Conservation (phyloP, 2,888 invertebrate species). For the Dinocampus coccinellae region DNA sequence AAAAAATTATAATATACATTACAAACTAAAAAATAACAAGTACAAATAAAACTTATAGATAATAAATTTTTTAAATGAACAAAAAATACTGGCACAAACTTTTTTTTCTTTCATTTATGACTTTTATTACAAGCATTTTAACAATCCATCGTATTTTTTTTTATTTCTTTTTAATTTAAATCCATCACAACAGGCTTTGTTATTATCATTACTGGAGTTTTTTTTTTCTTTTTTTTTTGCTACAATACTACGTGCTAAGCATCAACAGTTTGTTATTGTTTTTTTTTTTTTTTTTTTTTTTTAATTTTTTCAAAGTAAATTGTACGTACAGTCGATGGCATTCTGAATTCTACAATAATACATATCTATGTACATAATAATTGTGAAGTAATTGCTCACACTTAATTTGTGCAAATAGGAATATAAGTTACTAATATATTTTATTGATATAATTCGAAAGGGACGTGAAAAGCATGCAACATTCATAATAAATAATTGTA, state of each 20-base stretch:
- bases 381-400: neutral
- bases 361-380: neutral
- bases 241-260: conserved; percentile 33
- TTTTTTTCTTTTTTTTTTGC: neutral
- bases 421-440: neutral
- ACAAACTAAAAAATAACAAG: conserved; percentile 32
- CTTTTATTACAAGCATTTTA: conserved; percentile 58
- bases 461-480: neutral
- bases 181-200: conserved; percentile 10
- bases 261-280: too few species aligned
- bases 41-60: conserved; percentile 35
- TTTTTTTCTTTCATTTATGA: conserved; percentile 30
- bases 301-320: conserved; percentile 10
- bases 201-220: too few species aligned
- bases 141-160: conserved; percentile 32
- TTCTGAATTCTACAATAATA: conserved; percentile 25
- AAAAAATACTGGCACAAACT: conserved; percentile 20
- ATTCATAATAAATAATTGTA: neutral
- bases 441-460: neutral
- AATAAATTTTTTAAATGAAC: conserved; percentile 42
- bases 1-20: conserved; percentile 60
- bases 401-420: neutral
- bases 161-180: conserved; percentile 23
- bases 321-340: conserved; percentile 15
- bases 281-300: too few species aligned